These are phyloP conservation scores for Lymantria monacha DNA, from an alignment of 2,888 invertebrate species.

Conservation along the genomic window DNA sequence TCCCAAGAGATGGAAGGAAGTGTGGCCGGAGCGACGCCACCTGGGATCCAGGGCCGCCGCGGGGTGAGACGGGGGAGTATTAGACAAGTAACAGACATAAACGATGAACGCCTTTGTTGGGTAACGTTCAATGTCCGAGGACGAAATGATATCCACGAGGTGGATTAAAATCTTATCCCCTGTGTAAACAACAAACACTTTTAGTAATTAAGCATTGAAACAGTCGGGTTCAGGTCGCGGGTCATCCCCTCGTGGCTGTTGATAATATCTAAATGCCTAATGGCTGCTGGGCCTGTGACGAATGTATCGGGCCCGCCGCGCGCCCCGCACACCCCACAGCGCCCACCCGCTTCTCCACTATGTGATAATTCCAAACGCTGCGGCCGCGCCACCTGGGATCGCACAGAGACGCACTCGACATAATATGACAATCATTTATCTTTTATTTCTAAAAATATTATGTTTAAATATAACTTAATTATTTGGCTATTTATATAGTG, in stretches of 20 bases:
- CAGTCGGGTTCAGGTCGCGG: constrained; percentile 72
- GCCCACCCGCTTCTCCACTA: constrained; percentile 72
- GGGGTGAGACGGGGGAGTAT: constrained; percentile 28
- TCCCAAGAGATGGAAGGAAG: constrained; percentile 73
- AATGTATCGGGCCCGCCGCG: constrained; percentile 69
- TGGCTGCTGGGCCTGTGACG: constrained; percentile 83
- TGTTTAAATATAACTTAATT: no score
- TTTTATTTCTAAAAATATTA: background rate
- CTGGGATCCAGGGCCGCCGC: constrained; percentile 57
- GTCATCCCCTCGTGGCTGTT: constrained; percentile 71
- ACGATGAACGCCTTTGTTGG: constrained; percentile 42
- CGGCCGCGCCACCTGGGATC: constrained; percentile 82
- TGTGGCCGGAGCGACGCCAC: constrained; percentile 74
- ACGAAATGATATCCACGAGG: constrained; percentile 30
- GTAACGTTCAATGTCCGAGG: constrained; percentile 16
- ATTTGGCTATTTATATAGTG: no score
- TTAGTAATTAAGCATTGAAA: constrained; percentile 79
- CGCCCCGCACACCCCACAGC: constrained; percentile 36
- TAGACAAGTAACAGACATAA: constrained; percentile 54
- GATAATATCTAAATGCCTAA: constrained; percentile 84
- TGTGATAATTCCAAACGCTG: constrained; percentile 83
- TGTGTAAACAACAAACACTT: constrained; percentile 69
- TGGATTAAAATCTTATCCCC: constrained; percentile 48
- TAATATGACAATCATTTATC: background rate
- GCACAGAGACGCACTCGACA: constrained; percentile 66